Conservation (phyloP, 2,113 vertebrate genomes). For the Alosa alosa region DNA sequence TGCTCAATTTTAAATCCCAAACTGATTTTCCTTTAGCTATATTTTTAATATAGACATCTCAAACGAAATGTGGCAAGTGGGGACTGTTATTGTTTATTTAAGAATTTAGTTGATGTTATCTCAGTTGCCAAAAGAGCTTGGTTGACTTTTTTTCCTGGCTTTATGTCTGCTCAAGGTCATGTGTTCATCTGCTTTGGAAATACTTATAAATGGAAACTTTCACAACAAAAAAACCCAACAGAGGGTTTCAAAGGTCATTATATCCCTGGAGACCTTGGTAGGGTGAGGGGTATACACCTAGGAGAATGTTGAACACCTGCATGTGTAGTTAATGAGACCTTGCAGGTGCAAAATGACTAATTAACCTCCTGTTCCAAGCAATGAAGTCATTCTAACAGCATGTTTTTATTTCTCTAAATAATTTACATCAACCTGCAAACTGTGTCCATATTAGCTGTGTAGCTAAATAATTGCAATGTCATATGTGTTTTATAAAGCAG, state of each 20-base stretch:
- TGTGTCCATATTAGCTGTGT: background rate
- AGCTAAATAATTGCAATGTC: background rate
- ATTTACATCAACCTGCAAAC: background rate
- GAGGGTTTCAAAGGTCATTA: conserved; percentile 69
- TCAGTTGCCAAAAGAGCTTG: conserved; percentile 4
- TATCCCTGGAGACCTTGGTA: conserved; percentile 59
- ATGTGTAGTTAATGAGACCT: conserved; percentile 71
- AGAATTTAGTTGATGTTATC: background rate
- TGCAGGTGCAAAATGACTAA: conserved; percentile 59
- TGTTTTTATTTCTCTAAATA: background rate
- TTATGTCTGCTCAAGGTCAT: background rate
- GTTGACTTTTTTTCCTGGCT: background rate
- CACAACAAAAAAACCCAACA: conserved; percentile 51
- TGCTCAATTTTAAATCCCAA: conserved; percentile 6
- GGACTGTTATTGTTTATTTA: background rate
- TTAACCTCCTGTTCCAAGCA: conserved; percentile 58
- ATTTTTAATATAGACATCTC: background rate
- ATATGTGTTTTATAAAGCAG: background rate
- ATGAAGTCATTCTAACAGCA: conserved; percentile 20
- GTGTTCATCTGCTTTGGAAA: conserved; percentile 10
- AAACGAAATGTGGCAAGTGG: background rate
- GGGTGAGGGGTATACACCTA: conserved; percentile 58
- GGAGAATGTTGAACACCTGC: conserved; percentile 64
- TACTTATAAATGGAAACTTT: conserved; percentile 27
- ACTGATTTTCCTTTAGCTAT: background rate